Base-by-base conservation (phyloP, 2,888 invertebrate genomes). In the Aleiodes testaceus region DNA sequence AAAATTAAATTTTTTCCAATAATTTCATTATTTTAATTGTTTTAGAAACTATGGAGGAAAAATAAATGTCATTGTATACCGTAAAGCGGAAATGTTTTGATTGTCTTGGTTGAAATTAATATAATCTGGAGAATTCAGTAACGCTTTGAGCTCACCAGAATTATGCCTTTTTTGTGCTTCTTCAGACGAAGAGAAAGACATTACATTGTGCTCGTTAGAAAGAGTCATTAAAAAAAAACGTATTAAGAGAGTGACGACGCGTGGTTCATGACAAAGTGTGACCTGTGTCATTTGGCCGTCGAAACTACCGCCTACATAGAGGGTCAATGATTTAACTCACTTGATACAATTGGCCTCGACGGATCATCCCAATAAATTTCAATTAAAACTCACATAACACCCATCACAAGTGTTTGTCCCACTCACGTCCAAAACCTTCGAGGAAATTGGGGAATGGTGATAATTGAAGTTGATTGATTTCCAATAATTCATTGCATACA, bases 291-390 rank as follows among this genome's bases (percentile, higher is more conserved):
- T 36, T 70, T 14, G 20, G 49, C 66, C n/a, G 49, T 59, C 49
- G 18, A 66, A 70, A 50, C 59, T 66, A 55, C 30, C 66, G 70
- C 66, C 66, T 59, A 70, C 70, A 44, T 49, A 16, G 47, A 47
- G 49, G 71, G 61, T 71, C 71, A 71, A 70, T 18, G 50, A 55
- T 70, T 67, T 71, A 71, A 71, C 63, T 67, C 50, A 53, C 59
- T 70, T 70, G 53, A 20, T 30, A 45, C 50, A 71, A 71, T 71
- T 71, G 71, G 63, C 67, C 59, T 30, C 18, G 14, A 18, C 36
- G 16, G 59, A 71, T 71, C 52, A 71, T 67, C 66, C 66, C 42
- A 49, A 66, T 59, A 59, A 59, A 59, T 59, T 36, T 59, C 59
- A 59, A 59, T 59, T 59, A 59, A 59, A 59, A 36, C 12, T 26